These are phyloP conservation scores for Cephus rjabovi DNA, from an alignment of 2,888 invertebrate genomes.

Conservation along the genomic window DNA sequence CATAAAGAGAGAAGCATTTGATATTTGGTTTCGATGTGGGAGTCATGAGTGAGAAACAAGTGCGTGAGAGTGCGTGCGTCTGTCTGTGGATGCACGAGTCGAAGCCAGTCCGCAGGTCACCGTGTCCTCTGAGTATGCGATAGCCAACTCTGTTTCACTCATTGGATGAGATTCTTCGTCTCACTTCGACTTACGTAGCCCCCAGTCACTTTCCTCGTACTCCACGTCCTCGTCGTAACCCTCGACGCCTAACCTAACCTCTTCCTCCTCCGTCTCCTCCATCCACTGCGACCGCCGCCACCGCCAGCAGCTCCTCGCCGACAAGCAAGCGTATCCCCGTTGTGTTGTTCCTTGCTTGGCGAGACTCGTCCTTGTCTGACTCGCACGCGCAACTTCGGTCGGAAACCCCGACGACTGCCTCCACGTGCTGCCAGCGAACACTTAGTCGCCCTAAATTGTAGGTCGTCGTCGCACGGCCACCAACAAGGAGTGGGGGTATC, in stretches of 20 bases:
- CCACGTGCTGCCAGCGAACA: slow-evolving; percentile 58
- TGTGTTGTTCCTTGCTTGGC: neutral
- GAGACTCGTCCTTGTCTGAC: slow-evolving; percentile 25
- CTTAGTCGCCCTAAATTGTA: slow-evolving; percentile 60
- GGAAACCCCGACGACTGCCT: slow-evolving; percentile 60
- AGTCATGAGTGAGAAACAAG: slow-evolving; percentile 4
- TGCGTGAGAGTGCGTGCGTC: slow-evolving; percentile 16
- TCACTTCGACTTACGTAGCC: neutral
- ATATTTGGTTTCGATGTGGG: slow-evolving; percentile 16
- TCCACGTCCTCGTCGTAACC: slow-evolving; percentile 23
- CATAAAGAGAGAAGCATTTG: neutral
- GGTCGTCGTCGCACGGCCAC: slow-evolving; percentile 52
- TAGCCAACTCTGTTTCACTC: slow-evolving; percentile 17
- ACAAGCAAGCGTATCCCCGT: neutral
- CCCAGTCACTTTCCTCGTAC: slow-evolving; percentile 16
- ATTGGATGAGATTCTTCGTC: neutral
- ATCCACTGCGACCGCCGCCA: neutral
- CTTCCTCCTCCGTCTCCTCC: slow-evolving; percentile 13
- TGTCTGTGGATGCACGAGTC: slow-evolving; percentile 40
- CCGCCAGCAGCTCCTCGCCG: neutral
- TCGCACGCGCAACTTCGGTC: slow-evolving; percentile 44
- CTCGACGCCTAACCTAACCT: slow-evolving; percentile 15
- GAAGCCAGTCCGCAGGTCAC: slow-evolving; percentile 39
- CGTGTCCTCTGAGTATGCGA: slow-evolving; percentile 35
- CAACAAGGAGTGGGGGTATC: slow-evolving; percentile 31